These are phyloP conservation scores for Drosophila mimetica DNA, from an alignment of 2,888 invertebrate species.

Conservation along the genomic window DNA sequence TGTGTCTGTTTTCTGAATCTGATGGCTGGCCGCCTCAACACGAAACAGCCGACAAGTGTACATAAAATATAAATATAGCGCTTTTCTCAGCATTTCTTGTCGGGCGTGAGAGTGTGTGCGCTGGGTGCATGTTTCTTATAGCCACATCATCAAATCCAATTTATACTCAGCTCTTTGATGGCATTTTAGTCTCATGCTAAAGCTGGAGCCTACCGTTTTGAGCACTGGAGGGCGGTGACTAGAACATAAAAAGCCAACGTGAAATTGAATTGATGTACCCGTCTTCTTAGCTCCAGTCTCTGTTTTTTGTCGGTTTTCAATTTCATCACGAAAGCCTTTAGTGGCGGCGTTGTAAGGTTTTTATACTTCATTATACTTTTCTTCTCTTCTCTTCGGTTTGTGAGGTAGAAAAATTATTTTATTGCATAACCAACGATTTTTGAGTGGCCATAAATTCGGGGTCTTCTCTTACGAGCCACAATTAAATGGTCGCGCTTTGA, in stretches of 20 bases:
- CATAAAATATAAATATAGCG: conserved; percentile 70
- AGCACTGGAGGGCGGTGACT: conserved; percentile 31
- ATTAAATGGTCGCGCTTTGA: conserved; percentile 75
- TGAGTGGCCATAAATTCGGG: conserved; percentile 72
- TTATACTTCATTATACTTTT: conserved; percentile 63
- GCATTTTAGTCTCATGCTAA: conserved; percentile 41
- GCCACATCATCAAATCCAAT: conserved; percentile 41
- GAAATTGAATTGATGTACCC: conserved; percentile 58
- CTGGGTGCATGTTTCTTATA: conserved; percentile 12
- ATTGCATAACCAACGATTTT: conserved; percentile 78
- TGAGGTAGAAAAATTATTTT: conserved; percentile 68
- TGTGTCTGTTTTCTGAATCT: conserved; percentile 1
- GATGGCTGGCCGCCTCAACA: conserved; percentile 59
- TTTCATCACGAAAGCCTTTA: conserved; percentile 17
- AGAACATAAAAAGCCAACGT: conserved; percentile 59
- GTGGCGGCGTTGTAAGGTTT: conserved; percentile 6
- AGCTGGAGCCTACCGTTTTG: conserved; percentile 12
- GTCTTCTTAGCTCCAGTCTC: conserved; percentile 20
- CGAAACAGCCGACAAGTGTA: conserved; percentile 65
- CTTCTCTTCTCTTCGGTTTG: conserved; percentile 32
- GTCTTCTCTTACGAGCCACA: conserved; percentile 65
- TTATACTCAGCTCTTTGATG: conserved; percentile 57
- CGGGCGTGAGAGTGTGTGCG: conserved; percentile 5
- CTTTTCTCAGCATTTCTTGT: conserved; percentile 45
- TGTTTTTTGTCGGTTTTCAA: conserved; percentile 30